These are phyloP conservation scores for Penaeus monodon DNA, from an alignment of 2,888 invertebrate genomes.

Conservation along the genomic window DNA sequence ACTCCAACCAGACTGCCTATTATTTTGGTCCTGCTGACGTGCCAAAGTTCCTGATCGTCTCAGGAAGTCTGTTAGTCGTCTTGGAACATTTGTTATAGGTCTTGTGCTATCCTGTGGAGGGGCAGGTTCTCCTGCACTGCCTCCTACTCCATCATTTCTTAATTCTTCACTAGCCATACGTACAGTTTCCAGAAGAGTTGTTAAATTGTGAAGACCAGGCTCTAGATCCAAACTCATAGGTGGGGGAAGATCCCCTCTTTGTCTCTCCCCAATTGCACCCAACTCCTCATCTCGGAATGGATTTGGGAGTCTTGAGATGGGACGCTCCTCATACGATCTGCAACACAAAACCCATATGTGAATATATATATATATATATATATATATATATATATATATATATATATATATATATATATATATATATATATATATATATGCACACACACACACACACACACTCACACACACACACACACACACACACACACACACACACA, in stretches of 20 bases:
- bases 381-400: too few relatives aligned
- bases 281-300: conserved; percentile 59
- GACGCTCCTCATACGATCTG: conserved; percentile 62
- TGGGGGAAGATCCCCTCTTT: conserved; percentile 6
- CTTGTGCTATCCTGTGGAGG: conserved; percentile 32
- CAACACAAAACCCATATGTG: neutral
- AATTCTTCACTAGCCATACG: conserved; percentile 60
- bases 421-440: too few relatives aligned
- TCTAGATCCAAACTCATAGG: conserved; percentile 33
- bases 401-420: too few relatives aligned
- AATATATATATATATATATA: too few relatives aligned
- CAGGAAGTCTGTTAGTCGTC: conserved; percentile 56
- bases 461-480: too few relatives aligned
- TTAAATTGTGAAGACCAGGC: conserved; percentile 50
- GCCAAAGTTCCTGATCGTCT: conserved; percentile 42
- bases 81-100: conserved; percentile 50
- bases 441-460: conserved; percentile 4
- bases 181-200: conserved; percentile 54
- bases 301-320: conserved; percentile 60
- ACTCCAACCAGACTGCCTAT: neutral
- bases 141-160: conserved; percentile 41
- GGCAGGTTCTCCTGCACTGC: conserved; percentile 1
- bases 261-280: conserved; percentile 8
- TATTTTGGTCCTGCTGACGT: conserved; percentile 25
- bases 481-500: too few relatives aligned